Evolutionary conservation across 2,888 invertebrate species (phyloP).

Genomic region (Limnephilus auricula): DNA sequence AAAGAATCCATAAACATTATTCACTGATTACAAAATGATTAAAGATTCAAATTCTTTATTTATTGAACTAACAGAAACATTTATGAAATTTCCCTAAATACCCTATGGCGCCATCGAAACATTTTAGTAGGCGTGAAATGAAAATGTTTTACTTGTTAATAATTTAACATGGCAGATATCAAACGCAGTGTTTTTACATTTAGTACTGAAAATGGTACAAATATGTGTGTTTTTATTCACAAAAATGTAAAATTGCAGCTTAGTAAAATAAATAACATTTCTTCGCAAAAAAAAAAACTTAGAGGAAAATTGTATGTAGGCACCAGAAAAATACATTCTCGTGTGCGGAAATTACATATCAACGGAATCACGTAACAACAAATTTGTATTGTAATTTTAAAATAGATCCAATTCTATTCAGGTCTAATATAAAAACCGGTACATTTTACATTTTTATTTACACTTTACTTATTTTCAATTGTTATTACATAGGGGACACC

Average conservation of each 20-base stretch:
- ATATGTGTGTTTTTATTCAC: not conserved
- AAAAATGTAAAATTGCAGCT: too few species aligned
- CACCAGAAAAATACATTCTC: not conserved
- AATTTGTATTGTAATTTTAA: too few species aligned
- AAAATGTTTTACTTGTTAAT: not conserved
- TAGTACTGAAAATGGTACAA: too few species aligned
- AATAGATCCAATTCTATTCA: too few species aligned
- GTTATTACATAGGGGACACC: too few species aligned
- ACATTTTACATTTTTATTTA: too few species aligned
- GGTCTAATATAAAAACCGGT: too few species aligned
- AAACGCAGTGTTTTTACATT: too few species aligned
- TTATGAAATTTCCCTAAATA: not conserved
- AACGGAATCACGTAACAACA: not conserved
- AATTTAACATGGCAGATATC: not conserved
- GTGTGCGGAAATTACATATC: not conserved
- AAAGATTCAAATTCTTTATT: not conserved
- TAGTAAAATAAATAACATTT: too few species aligned
- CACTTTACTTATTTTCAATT: too few species aligned
- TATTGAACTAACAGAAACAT: not conserved
- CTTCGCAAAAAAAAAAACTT: not conserved
- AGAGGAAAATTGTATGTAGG: not conserved
- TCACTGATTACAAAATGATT: not conserved
- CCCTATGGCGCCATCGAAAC: not conserved
- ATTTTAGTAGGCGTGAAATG: not conserved
- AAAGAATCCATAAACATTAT: not conserved